Percentiles rank a stretch among this genome's conserved stretches.
These are phyloP conservation scores for Scrobipalpa atriplicella DNA, from an alignment of 2,888 invertebrate species.

Conservation along the genomic window DNA sequence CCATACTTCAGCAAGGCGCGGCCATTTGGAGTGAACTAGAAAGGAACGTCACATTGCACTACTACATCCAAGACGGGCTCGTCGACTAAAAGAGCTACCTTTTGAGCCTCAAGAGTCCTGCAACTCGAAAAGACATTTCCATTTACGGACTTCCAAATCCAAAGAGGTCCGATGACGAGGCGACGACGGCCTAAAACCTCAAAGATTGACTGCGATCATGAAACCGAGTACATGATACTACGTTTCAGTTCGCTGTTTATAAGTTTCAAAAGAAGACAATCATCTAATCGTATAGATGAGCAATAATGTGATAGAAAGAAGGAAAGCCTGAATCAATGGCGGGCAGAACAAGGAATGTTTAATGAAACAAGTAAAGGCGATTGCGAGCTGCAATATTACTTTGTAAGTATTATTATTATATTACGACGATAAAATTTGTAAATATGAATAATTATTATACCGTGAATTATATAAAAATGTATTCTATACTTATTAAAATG, in stretches of 20 bases:
- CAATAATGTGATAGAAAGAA: constrained; percentile 21
- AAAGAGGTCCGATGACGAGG: neutral
- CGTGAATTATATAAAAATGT: constrained; percentile 42
- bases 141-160: neutral
- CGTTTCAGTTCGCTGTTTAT: neutral
- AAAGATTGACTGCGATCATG: constrained; percentile 2
- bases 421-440: constrained; percentile 58
- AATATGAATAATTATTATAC: constrained; percentile 54
- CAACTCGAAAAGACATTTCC: constrained; percentile 6
- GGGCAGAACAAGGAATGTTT: constrained; percentile 24
- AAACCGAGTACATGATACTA: neutral
- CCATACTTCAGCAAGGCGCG: neutral
- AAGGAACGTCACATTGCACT: constrained; percentile 21
- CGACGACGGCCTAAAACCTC: constrained; percentile 20
- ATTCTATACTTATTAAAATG: constrained; percentile 52
- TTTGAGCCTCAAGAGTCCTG: neutral
- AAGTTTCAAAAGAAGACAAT: constrained; percentile 10
- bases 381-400: constrained; percentile 79
- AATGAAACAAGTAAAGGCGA: constrained; percentile 53
- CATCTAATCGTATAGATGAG: constrained; percentile 16
- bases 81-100: neutral
- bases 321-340: constrained; percentile 35
- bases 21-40: neutral
- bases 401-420: constrained; percentile 65
- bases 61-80: neutral